These are phyloP conservation scores for Indicator indicator DNA, from an alignment of 2,113 vertebrate species.

Conservation along the genomic window DNA sequence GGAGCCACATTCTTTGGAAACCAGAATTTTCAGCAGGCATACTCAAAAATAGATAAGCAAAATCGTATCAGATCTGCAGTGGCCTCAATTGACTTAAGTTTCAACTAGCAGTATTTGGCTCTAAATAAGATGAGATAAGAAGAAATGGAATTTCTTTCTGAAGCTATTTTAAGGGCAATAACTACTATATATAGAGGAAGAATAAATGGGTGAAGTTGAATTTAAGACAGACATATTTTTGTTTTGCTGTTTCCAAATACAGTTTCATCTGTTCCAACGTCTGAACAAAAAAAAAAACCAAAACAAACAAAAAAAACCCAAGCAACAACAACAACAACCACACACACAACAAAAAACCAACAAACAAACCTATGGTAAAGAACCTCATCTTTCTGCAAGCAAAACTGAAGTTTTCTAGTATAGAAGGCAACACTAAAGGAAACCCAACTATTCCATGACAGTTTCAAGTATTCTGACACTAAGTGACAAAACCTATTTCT, in stretches of 20 bases:
- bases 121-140: conserved; percentile 30
- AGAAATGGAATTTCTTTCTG: conserved; percentile 52
- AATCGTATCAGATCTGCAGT: background rate
- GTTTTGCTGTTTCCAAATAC: conserved; percentile 41
- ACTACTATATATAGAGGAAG: conserved; percentile 53
- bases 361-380: background rate
- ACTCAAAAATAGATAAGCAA: background rate
- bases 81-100: conserved; percentile 17
- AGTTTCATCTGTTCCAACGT: background rate
- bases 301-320: background rate
- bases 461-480: background rate
- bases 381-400: background rate
- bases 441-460: background rate
- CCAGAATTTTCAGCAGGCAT: background rate
- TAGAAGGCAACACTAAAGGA: background rate
- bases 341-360: background rate
- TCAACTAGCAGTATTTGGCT: background rate
- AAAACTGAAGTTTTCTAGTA: background rate
- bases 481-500: background rate
- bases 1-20: background rate
- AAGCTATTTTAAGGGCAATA: conserved; percentile 49
- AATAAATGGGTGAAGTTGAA: conserved; percentile 28
- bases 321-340: no score
- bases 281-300: background rate
- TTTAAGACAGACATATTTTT: conserved; percentile 48